A percentile compares a stretch with the other conserved stretches of the same genome.
Evolutionary conservation across 1,140 invertebrate genomes (phyloP).

Genomic region (Argopecten irradians): DNA sequence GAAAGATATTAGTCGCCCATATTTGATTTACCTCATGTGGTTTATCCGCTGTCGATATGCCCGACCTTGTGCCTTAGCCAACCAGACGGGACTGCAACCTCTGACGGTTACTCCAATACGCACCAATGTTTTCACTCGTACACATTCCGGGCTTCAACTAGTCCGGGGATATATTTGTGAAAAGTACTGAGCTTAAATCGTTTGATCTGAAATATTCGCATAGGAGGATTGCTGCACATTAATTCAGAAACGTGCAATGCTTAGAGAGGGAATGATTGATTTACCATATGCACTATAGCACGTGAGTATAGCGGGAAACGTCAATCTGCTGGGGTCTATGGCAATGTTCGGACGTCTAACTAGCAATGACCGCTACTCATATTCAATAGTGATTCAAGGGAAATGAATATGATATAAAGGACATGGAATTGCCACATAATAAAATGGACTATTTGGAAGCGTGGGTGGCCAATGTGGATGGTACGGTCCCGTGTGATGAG

Average conservation of each 20-base stretch:
- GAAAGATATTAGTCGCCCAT: slow-evolving; percentile 1
- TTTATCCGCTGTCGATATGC: slow-evolving; percentile 3
- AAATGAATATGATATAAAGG: not conserved
- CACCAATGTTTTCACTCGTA: not conserved
- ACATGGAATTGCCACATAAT: not conserved
- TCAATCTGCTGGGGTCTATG: not conserved
- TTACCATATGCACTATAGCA: slow-evolving; percentile 6
- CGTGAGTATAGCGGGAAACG: slow-evolving; percentile 1
- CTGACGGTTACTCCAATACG: not conserved
- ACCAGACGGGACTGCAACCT: slow-evolving; percentile 4
- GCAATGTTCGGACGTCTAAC: not conserved
- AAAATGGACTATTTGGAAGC: slow-evolving; percentile 21
- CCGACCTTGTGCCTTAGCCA: slow-evolving; percentile 5
- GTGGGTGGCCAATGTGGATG: not conserved
- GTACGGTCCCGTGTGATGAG: not conserved
- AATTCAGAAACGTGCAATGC: not conserved
- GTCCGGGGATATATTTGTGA: not conserved
- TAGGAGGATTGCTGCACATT: not conserved
- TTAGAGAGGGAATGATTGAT: not conserved
- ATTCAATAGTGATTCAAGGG: not conserved
- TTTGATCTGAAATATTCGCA: not conserved
- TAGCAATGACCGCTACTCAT: not conserved
- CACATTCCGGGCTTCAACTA: not conserved
- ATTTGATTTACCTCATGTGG: slow-evolving; percentile 10
- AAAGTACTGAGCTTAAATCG: not conserved